These are phyloP conservation scores for Apodemia mormo DNA, from an alignment of 2,888 invertebrate genomes.

Conservation along the genomic window DNA sequence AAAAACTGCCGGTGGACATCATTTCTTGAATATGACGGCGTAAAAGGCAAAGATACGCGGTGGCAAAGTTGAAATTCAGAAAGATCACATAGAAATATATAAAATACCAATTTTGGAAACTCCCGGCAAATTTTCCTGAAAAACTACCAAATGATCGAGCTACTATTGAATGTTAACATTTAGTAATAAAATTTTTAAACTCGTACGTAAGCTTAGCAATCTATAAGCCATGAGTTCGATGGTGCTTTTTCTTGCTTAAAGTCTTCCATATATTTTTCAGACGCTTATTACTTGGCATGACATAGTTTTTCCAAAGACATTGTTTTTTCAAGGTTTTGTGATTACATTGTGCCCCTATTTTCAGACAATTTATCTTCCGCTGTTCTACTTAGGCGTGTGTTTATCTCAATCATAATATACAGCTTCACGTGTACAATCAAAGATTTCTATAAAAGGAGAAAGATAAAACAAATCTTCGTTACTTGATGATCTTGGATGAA, in stretches of 20 bases:
- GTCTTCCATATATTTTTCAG: neutral
- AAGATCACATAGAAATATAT: no score
- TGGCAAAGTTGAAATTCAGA: no score
- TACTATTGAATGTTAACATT: no score
- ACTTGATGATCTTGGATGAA: neutral
- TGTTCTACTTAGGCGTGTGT: neutral
- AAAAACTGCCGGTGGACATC: no score
- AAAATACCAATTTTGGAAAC: no score
- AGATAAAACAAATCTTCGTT: neutral
- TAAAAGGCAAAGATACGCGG: no score
- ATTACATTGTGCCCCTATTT: slow-evolving; percentile 15
- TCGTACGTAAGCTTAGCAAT: no score
- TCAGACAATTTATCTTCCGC: neutral
- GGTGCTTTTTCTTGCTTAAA: neutral
- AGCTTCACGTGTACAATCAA: neutral
- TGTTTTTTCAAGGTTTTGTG: slow-evolving; percentile 4
- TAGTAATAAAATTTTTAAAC: no score
- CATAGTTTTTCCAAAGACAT: slow-evolving; percentile 1
- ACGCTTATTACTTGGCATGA: neutral
- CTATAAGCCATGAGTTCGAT: no score
- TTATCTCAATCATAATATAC: neutral
- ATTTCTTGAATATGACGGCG: no score
- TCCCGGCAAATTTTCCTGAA: no score
- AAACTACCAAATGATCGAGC: no score
- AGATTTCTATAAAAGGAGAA: neutral